Evolutionary conservation across 2,113 vertebrate species (phyloP).

Genomic region (Dryoscopus gambensis): DNA sequence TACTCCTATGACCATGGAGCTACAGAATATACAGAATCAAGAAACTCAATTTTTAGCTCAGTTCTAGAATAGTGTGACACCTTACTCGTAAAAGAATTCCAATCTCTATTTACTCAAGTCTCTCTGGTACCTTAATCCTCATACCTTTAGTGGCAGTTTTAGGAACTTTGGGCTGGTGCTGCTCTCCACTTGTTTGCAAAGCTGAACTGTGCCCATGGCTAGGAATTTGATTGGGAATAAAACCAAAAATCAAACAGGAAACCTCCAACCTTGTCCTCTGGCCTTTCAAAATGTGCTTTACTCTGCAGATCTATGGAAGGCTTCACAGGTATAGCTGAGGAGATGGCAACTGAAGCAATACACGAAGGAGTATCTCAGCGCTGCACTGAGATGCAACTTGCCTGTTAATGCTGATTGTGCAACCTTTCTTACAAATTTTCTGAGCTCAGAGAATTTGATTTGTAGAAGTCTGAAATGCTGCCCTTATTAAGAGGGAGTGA

Average conservation of each 20-base stretch:
- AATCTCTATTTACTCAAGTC: background rate
- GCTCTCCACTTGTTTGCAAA: background rate
- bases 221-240: background rate
- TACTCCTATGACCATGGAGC: fast-evolving
- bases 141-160: background rate
- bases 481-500: background rate
- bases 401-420: background rate
- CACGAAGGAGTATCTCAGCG: fast-evolving
- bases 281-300: background rate
- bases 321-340: background rate
- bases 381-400: background rate
- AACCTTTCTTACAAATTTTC: background rate
- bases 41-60: background rate
- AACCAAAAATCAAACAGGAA: background rate
- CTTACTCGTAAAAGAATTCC: background rate
- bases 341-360: background rate
- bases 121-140: background rate
- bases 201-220: background rate
- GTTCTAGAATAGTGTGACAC: background rate
- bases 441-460: background rate
- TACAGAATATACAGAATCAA: background rate
- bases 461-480: background rate
- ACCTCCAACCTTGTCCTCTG: background rate
- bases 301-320: background rate
- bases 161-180: background rate